Evolutionary conservation across 1,140 invertebrate genomes (phyloP), one percentile per base, ranked within the genome.

Genomic region (Gonatopus flavifemur): DNA sequence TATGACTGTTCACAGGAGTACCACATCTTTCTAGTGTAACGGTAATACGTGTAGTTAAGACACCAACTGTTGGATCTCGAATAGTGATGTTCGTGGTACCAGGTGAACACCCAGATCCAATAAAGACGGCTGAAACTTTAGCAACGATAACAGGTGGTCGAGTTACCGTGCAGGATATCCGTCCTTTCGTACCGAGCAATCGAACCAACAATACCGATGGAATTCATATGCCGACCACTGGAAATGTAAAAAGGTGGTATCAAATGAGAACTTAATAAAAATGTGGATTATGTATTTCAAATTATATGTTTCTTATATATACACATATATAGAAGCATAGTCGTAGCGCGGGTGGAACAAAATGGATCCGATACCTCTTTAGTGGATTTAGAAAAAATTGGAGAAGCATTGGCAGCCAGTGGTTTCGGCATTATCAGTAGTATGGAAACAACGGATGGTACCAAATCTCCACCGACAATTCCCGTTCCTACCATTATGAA

Each of bases 11-110:
- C 13, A 12, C 50, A 84, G 82, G 83, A 22, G 81, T 90, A 1
- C 91, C 90, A 1, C 85, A 86, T 61, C 74, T 84, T 49, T 89
- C 78, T 44, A 84, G 82, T 4, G 82, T 82, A 7, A 84, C 85
- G 78, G 80, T 49, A 84, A 88, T 47, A 79, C 86, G 65, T 76
- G 89, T 62, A 85, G 86, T 79, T 83, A 87, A 42, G 81, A 87
- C 44, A 83, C 85, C 58, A 82, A 80, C 61, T 79, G 84, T 59
- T 82, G 86, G 67, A 30, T 69, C 64, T 35, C 79, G 88, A 39
- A 87, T 84, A 19, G 86, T 93, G 68, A 83, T 84, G 9, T 93
- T 93, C 69, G 85, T 92, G 41, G 83, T 93, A 31, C 86, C 88
- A 3, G 88, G 86, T 21, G 78, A 81, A 35, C 84, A 88, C 72